These are phyloP conservation scores for Phalera bucephala DNA, from an alignment of 2,888 invertebrate genomes.

Conservation along the genomic window DNA sequence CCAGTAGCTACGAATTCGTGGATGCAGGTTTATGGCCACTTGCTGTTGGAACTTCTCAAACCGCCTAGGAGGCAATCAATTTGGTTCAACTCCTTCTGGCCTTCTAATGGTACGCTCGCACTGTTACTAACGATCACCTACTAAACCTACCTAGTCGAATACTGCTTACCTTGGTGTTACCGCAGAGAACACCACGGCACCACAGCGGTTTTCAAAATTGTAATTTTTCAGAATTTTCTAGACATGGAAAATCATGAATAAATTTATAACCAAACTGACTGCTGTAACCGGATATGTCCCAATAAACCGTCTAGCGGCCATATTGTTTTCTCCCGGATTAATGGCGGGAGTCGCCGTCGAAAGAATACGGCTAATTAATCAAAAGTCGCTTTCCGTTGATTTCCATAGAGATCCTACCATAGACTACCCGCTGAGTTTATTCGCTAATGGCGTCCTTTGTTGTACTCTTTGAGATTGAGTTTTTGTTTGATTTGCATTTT, in stretches of 20 bases:
- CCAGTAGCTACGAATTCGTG: no score
- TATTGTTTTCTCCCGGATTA: constrained; percentile 69
- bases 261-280: constrained; percentile 29
- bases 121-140: no score
- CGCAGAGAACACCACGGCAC: no score
- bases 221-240: no score
- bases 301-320: constrained; percentile 59
- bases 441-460: constrained; percentile 73
- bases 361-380: constrained; percentile 82
- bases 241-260: constrained; percentile 14
- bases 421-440: constrained; percentile 65
- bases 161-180: no score
- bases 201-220: no score
- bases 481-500: constrained; percentile 58
- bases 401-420: constrained; percentile 73
- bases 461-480: constrained; percentile 62
- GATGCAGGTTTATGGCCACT: no score
- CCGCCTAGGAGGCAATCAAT: no score
- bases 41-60: no score
- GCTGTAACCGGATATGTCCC: constrained; percentile 64
- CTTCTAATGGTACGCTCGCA: no score
- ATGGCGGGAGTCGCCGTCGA: constrained; percentile 64
- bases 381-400: constrained; percentile 74
- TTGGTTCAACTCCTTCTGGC: no score
- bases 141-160: no score